Base-by-base conservation (phyloP, 2,888 invertebrate genomes). In the Lamproptera curius region DNA sequence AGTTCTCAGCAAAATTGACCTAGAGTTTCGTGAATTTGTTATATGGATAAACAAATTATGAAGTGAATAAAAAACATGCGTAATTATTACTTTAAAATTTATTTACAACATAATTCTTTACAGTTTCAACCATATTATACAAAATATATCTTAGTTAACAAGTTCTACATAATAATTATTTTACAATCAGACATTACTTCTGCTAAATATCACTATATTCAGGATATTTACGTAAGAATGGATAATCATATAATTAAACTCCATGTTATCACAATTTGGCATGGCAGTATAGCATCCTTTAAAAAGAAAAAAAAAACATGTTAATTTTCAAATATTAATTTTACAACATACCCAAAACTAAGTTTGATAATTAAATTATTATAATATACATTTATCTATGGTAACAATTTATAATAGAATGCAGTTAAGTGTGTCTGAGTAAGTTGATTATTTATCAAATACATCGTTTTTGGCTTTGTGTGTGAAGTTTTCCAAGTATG, bases 101-200 rank as follows among this genome's bases (percentile, higher is more conserved):
- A 87, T 86, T 86, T 86, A 87, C 87, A 87, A 81, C 77, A 69
- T 85, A 84, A 74, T 79, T 86, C 78, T 85, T 81, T 85, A 85
- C 84, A 86, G 74, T 76, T 74, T 85, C 77, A 85, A 86, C 86
- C 86, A 86, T 86, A 70, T 81, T 82, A 85, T 86, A 87, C 86
- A 87, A 84, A 79, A 83, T 83, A 84, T 80, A 76, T 77, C 82
- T 85, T 82, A 86, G 78, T 79, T 82, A 85, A 85, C 80, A 79
- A 81, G 63, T 70, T 73, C 78, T 80, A 77, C 59, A 59, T 75
- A 76, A 76, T 76, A 73, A 82, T 69, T 80, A 81, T 80, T 77
- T 77, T 85, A 85, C 84, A 85, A 76, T 84, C 84, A 82, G 77
- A 83, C 79, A 77, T 77, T 71, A 69, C 76, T 77, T 74, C 73